Evolutionary conservation across 1,140 invertebrate species (phyloP), one percentile per base, ranked within the genome.

Genomic region (Lordiphosa mommai): DNA sequence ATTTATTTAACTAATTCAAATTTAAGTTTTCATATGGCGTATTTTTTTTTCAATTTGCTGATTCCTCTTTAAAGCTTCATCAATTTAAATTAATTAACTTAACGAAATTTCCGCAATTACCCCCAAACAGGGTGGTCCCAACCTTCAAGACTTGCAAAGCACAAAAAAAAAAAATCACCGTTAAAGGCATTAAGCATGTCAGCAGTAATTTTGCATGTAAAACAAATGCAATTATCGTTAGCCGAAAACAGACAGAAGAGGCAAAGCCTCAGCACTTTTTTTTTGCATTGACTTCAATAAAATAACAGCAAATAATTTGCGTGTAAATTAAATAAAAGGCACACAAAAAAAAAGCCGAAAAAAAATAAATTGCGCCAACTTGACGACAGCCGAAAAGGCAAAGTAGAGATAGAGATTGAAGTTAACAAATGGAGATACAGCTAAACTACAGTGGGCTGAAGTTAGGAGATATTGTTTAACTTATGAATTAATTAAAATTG

Each of bases 281-380:
- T 9, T 48, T 44, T 43, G 32, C 59, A 36, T 49, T 40, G 48
- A 51, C 30, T 66, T 27, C 12, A 60, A 61, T 44, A 65, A 70
- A 69, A 43, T 53, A 66, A 70, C 30, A 37, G 46, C 36, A 43
- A 61, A 55, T 72, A 71, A 77, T 77, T 77, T 59, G 58, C 46
- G 72, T 72, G 73, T 79, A 79, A 79, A 79, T 79, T 79, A 79
- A 79, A 79, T 79, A 69, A 60, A 51, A 58, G 58, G 9, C 48
- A 6, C 4, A n/a, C n/a, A n/a, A n/a, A 65, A 64, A 55, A 52
- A 70, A 60, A 69, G 60, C 51, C 60, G 56, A 38, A 29, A 65
- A 60, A 36, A 32, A 33, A 69, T 77, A 79, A 79, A 72, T 79
- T 79, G 68, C 73, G 20, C 41, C 37, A 46, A 43, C 63, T 47